A percentile compares a stretch with the other conserved stretches of the same genome.
Conservation (phyloP, 1,140 invertebrate species). For the Maconellicoccus hirsutus region DNA sequence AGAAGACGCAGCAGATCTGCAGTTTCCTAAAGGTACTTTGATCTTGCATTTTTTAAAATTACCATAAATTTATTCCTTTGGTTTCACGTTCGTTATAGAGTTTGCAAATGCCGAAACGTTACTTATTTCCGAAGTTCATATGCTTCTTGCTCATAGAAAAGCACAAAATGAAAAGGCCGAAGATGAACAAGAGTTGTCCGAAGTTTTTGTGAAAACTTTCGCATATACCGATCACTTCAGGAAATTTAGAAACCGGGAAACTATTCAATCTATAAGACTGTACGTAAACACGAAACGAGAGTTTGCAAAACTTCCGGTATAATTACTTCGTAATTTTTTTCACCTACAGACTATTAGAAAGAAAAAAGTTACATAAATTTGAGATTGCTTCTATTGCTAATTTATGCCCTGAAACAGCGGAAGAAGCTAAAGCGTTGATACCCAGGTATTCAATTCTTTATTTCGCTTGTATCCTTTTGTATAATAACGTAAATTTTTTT, state of each 20-base stretch:
- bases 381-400: conserved; percentile 95
- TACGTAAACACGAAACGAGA: conserved; percentile 36
- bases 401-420: conserved; percentile 92
- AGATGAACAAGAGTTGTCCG: conserved; percentile 95
- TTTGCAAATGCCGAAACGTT: conserved; percentile 98
- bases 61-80: conserved; percentile 42
- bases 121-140: conserved; percentile 95
- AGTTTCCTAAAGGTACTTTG: conserved; percentile 71
- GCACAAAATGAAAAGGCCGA: conserved; percentile 95
- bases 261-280: conserved; percentile 87
- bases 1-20: conserved; percentile 72
- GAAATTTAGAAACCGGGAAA: conserved; percentile 97
- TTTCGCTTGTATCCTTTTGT: neutral
- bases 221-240: conserved; percentile 92
- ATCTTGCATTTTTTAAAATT: conserved; percentile 30
- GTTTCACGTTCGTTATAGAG: conserved; percentile 50
- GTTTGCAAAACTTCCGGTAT: neutral
- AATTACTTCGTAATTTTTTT: conserved; percentile 18
- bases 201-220: conserved; percentile 96
- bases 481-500: conserved; percentile 28
- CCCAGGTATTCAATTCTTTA: conserved; percentile 48
- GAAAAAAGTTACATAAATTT: conserved; percentile 97
- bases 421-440: conserved; percentile 94
- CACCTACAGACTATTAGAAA: conserved; percentile 65
- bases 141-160: conserved; percentile 94